phyloP scores from a whole-genome alignment of 2,888 invertebrate genomes.

The Leucophora obtusa region DNA sequence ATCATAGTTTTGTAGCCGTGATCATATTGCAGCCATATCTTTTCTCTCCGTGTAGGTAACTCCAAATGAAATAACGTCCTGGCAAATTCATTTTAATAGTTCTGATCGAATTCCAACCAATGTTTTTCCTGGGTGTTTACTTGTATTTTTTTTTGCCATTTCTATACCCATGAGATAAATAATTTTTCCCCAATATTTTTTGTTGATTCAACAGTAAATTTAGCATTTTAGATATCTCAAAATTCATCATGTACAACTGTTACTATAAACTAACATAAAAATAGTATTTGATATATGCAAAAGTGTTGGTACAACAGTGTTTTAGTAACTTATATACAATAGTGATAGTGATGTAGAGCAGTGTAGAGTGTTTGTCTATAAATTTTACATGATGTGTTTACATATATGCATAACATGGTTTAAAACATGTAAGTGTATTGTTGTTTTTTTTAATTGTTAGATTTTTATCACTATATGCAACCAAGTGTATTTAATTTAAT shows the following conservation, averaged over 20 bases:
- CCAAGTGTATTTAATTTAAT: slow-evolving; percentile 64
- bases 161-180: background rate
- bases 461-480: slow-evolving; percentile 58
- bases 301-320: background rate
- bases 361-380: slow-evolving; percentile 30
- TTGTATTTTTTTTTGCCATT: background rate
- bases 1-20: no score
- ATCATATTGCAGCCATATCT: no score
- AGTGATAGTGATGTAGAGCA: background rate
- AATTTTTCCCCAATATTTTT: background rate
- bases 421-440: background rate
- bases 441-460: slow-evolving; percentile 57
- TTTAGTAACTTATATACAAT: background rate
- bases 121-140: no score
- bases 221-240: background rate
- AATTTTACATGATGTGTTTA: slow-evolving; percentile 36
- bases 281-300: background rate
- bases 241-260: slow-evolving; percentile 11
- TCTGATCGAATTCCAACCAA: no score
- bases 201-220: slow-evolving; percentile 10
- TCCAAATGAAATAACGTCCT: no score
- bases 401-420: slow-evolving; percentile 5
- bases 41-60: no score
- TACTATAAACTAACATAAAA: background rate
- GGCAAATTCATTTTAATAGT: no score